These are phyloP conservation scores for Xerus rutilus DNA, from an alignment of 2,797 vertebrate genomes.

Conservation along the genomic window DNA sequence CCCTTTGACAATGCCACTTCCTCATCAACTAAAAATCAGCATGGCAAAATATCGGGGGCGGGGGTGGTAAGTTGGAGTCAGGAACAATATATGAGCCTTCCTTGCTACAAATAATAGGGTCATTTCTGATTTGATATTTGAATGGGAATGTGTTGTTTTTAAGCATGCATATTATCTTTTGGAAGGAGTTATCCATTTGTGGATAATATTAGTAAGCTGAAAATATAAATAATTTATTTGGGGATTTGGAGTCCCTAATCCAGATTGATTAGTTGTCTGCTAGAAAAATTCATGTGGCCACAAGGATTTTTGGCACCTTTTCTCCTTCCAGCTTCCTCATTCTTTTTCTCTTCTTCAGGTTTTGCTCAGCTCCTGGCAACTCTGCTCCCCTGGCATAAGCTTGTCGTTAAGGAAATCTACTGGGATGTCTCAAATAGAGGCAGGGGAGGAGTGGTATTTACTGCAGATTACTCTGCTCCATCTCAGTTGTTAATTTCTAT, in stretches of 20 bases:
- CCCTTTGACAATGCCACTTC: neutral
- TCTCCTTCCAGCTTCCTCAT: constrained; percentile 59
- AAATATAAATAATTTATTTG: constrained; percentile 79
- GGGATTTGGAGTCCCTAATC: constrained; percentile 76
- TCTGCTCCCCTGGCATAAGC: constrained; percentile 27
- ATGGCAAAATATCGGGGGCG: neutral
- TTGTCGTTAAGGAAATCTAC: constrained; percentile 41
- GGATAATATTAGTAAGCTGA: constrained; percentile 79
- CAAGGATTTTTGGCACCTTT: constrained; percentile 77
- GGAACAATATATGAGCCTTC: neutral
- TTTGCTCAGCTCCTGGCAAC: constrained; percentile 70
- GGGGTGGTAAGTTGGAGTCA: neutral
- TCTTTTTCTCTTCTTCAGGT: constrained; percentile 59
- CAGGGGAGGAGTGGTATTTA: neutral
- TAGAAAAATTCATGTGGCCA: constrained; percentile 55
- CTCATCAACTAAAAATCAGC: neutral
- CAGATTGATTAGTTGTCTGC: constrained; percentile 74
- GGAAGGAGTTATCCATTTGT: constrained; percentile 77
- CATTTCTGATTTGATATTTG: constrained; percentile 36
- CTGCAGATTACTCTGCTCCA: constrained; percentile 2
- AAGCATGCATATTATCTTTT: constrained; percentile 79
- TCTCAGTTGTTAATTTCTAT: constrained; percentile 43
- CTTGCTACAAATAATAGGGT: constrained; percentile 11
- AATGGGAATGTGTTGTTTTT: constrained; percentile 82
- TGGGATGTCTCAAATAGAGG: neutral